These are phyloP conservation scores for Acanthosoma haemorrhoidale DNA, from an alignment of 2,888 invertebrate genomes.

Conservation along the genomic window DNA sequence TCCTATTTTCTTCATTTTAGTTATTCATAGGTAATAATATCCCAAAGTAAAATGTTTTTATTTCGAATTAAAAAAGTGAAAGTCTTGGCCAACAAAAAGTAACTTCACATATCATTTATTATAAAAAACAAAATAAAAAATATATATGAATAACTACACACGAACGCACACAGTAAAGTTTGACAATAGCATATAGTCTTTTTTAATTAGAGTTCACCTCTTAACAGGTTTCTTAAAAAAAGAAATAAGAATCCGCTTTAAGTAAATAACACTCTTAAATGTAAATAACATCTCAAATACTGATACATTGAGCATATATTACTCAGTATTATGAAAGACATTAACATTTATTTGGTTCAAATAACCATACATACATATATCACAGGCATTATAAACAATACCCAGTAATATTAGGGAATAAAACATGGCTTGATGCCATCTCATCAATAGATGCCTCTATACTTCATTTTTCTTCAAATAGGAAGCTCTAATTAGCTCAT, in stretches of 20 bases:
- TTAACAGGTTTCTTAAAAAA: not conserved
- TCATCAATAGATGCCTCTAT: not conserved
- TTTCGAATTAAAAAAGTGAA: no score
- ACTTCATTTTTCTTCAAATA: conserved; percentile 7
- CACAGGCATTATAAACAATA: conserved; percentile 5
- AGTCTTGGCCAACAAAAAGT: no score
- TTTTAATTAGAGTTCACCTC: not conserved
- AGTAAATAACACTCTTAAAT: not conserved
- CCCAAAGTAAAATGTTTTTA: no score
- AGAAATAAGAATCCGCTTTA: not conserved
- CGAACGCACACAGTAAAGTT: no score
- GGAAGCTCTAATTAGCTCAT: not conserved
- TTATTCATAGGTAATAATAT: no score
- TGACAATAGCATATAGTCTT: no score
- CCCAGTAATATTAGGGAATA: conserved; percentile 1
- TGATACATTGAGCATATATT: not conserved
- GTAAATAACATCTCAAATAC: not conserved
- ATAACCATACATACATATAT: not conserved
- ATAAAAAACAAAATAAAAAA: no score
- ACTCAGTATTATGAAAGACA: not conserved
- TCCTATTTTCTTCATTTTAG: no score
- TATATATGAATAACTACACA: no score
- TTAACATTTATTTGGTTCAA: not conserved
- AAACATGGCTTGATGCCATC: not conserved
- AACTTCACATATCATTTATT: no score